A percentile compares a stretch with the other conserved stretches of the same genome.
These are phyloP conservation scores for Dreissena rostriformis DNA, from an alignment of 1,140 invertebrate genomes.

Conservation along the genomic window DNA sequence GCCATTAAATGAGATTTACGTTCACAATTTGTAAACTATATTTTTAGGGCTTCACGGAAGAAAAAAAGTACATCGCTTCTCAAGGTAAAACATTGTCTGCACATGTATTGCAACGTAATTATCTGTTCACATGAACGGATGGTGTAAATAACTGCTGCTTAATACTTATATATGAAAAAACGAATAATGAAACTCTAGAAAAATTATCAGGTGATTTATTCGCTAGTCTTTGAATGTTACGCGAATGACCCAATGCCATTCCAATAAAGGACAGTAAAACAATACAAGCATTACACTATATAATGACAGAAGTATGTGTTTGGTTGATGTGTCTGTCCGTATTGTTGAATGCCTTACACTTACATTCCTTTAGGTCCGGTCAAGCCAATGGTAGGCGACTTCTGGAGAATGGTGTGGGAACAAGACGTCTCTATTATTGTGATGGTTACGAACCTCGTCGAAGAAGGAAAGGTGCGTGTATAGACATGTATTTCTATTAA, in stretches of 20 bases:
- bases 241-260: too few species aligned
- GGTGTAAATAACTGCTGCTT: too few species aligned
- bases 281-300: too few species aligned
- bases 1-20: background rate
- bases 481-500: background rate
- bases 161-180: too few species aligned
- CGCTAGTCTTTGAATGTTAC: too few species aligned
- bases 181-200: too few species aligned
- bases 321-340: background rate
- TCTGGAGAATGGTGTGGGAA: constrained; percentile 80
- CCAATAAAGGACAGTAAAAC: too few species aligned
- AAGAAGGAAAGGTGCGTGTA: constrained; percentile 66
- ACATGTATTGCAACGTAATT: too few species aligned
- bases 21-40: background rate
- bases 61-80: constrained; percentile 46
- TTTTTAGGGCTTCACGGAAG: constrained; percentile 15
- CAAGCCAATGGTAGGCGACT: constrained; percentile 67
- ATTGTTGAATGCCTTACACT: background rate
- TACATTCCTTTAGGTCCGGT: constrained; percentile 61
- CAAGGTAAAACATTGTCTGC: constrained; percentile 3
- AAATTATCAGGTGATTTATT: too few species aligned
- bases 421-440: constrained; percentile 71
- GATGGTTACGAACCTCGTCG: constrained; percentile 76
- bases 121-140: too few species aligned
- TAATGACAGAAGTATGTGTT: too few species aligned